phyloP scores from a whole-genome alignment of 1,140 invertebrate species.

The Platyscapa corneri region DNA sequence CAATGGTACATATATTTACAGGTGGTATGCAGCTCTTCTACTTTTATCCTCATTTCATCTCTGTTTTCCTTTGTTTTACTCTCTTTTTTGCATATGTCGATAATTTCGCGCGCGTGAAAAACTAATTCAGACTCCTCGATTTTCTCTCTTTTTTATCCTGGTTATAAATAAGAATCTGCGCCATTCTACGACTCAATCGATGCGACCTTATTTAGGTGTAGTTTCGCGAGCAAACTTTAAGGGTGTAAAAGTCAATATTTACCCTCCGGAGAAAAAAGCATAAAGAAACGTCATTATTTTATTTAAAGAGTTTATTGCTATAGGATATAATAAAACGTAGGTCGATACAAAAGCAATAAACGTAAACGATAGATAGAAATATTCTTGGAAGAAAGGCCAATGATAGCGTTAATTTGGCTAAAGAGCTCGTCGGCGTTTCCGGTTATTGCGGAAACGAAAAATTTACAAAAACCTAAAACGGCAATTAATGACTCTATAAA shows the following conservation, averaged over 20 bases:
- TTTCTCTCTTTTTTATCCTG: background rate
- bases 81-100: conserved; percentile 9
- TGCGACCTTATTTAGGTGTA: conserved; percentile 57
- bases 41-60: background rate
- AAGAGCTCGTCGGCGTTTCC: background rate
- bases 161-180: conserved; percentile 56
- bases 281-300: conserved; percentile 36
- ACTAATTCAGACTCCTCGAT: background rate
- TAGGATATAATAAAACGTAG: conserved; percentile 14
- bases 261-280: conserved; percentile 24
- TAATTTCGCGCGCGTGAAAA: background rate
- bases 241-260: conserved; percentile 46
- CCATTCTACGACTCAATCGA: conserved; percentile 54
- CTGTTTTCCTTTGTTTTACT: background rate
- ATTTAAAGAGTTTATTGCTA: conserved; percentile 42
- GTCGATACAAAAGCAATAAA: background rate
- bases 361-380: background rate
- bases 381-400: background rate
- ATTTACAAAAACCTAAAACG: background rate
- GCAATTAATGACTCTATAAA: background rate
- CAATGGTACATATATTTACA: background rate
- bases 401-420: background rate
- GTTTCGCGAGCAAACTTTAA: background rate
- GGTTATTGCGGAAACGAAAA: conserved; percentile 1
- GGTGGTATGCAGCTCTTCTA: background rate